These are phyloP conservation scores for Apis laboriosa DNA, from an alignment of 1,140 invertebrate genomes.

Conservation along the genomic window DNA sequence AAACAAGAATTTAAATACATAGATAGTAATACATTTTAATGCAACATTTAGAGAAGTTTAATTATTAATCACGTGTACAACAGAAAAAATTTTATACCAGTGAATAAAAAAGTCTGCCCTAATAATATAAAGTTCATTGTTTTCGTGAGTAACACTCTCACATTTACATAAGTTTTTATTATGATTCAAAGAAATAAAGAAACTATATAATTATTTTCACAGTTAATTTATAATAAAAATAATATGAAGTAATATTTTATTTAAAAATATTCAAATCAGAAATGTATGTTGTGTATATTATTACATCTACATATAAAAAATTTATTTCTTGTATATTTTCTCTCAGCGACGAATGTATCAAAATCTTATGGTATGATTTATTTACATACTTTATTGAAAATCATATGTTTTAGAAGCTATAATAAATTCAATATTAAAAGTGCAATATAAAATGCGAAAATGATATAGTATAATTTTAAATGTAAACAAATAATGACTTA, in stretches of 20 bases:
- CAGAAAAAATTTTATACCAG: conserved; percentile 57
- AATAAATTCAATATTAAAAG: conserved; percentile 38
- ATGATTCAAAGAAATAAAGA: conserved; percentile 3
- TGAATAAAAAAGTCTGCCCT: conserved; percentile 44
- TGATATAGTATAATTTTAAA: conserved; percentile 16
- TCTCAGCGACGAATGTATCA: neutral
- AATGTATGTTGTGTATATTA: conserved; percentile 25
- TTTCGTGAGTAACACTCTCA: conserved; percentile 14
- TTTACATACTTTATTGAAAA: conserved; percentile 38
- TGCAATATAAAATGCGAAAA: conserved; percentile 56
- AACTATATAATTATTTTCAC: conserved; percentile 23
- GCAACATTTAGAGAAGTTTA: conserved; percentile 26
- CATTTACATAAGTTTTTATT: conserved; percentile 17
- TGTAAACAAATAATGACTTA: conserved; percentile 35
- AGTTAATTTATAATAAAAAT: conserved; percentile 28
- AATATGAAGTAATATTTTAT: conserved; percentile 17
- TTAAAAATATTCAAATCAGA: conserved; percentile 6
- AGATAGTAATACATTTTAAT: conserved; percentile 59
- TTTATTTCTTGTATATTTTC: conserved; percentile 24
- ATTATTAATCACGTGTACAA: conserved; percentile 27
- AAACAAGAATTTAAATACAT: conserved; percentile 48
- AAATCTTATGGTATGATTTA: conserved; percentile 28
- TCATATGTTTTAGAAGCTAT: conserved; percentile 22
- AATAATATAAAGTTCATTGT: conserved; percentile 34
- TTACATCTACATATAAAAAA: neutral